A percentile compares a stretch with the other conserved stretches of the same genome.
These are phyloP conservation scores for Lysiphlebus fabarum DNA, from an alignment of 1,140 invertebrate species.

Conservation along the genomic window DNA sequence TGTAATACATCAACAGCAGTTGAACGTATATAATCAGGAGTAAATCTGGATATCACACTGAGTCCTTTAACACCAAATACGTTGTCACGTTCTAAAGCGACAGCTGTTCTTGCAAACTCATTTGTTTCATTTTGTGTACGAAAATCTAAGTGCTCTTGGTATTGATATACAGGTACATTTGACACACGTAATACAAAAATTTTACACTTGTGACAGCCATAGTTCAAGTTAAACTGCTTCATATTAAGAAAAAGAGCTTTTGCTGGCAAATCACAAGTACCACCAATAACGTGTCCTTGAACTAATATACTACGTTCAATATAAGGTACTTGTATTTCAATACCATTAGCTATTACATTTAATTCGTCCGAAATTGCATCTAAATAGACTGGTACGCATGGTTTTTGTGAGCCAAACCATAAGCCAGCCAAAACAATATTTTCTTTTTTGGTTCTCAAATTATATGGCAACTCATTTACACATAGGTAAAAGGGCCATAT, in stretches of 20 bases:
- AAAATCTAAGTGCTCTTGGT: not conserved
- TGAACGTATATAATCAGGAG: no score
- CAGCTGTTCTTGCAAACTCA: no score
- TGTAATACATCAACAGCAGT: no score
- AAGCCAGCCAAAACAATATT: slow-evolving; percentile 20
- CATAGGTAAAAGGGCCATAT: slow-evolving; percentile 20
- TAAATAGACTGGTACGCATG: not conserved
- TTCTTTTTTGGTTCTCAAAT: slow-evolving; percentile 11
- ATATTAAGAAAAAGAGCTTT: slow-evolving; percentile 15
- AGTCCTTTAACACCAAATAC: no score
- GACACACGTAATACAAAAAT: not conserved
- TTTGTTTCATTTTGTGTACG: not conserved
- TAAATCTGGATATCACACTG: no score
- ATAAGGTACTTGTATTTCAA: slow-evolving; percentile 4
- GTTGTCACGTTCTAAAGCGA: no score
- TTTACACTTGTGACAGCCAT: slow-evolving; percentile 11
- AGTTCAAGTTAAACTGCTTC: not conserved
- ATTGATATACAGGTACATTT: not conserved
- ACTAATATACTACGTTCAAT: not conserved
- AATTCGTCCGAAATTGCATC: slow-evolving; percentile 8
- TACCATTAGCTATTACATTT: not conserved
- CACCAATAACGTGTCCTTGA: not conserved
- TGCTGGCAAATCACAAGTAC: slow-evolving; percentile 15
- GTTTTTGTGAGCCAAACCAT: slow-evolving; percentile 24
- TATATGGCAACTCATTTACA: slow-evolving; percentile 19